Percentiles rank a stretch among this genome's conserved stretches.
These are phyloP conservation scores for Leucozona laternaria DNA, from an alignment of 2,888 invertebrate genomes.

Conservation along the genomic window DNA sequence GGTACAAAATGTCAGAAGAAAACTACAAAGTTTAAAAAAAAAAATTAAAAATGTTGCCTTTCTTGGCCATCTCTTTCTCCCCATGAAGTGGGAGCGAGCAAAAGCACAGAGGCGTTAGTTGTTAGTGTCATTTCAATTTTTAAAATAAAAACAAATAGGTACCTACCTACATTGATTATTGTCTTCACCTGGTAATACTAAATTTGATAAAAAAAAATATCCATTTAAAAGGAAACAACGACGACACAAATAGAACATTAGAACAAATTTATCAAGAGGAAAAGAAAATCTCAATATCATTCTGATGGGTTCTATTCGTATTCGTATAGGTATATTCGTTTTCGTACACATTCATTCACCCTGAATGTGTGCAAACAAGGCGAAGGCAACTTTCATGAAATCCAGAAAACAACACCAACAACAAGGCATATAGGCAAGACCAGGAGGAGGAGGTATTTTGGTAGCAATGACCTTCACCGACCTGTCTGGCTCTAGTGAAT, in stretches of 20 bases:
- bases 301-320: not conserved
- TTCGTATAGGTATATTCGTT: not conserved
- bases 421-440: slow-evolving; percentile 76
- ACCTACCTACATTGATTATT: no score
- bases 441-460: slow-evolving; percentile 83
- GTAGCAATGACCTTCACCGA: slow-evolving; percentile 84
- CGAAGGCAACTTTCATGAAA: slow-evolving; percentile 38
- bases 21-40: no score
- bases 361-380: slow-evolving; percentile 55
- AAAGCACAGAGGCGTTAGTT: no score
- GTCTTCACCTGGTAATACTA: slow-evolving; percentile 56
- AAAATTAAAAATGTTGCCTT: no score
- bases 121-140: no score
- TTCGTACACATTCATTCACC: slow-evolving; percentile 49
- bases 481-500: slow-evolving; percentile 80
- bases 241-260: slow-evolving; percentile 73
- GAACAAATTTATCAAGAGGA: slow-evolving; percentile 57
- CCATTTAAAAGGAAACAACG: slow-evolving; percentile 53
- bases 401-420: slow-evolving; percentile 51
- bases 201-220: slow-evolving; percentile 2
- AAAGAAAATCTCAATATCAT: slow-evolving; percentile 48
- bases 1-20: no score
- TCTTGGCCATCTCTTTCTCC: no score
- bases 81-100: no score
- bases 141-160: no score